Conservation (phyloP, 1,140 invertebrate genomes). For the Brachionus sp. region DNA sequence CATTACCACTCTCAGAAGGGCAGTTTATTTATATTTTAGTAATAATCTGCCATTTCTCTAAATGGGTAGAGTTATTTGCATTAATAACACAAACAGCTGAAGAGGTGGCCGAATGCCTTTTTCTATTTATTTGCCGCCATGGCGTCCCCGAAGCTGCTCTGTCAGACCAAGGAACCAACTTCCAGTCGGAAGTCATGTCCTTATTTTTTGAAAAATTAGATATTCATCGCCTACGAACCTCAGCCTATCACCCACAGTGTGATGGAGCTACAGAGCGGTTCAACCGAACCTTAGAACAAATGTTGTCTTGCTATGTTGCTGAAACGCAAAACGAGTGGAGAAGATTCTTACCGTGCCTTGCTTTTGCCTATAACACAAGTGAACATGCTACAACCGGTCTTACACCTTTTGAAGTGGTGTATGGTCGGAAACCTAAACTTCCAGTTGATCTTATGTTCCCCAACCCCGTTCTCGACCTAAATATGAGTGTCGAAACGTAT, state of each 20-base stretch:
- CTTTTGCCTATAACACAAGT: background rate
- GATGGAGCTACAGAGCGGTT: conserved; percentile 53
- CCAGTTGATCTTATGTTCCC: background rate
- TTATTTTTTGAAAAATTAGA: background rate
- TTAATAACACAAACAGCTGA: background rate
- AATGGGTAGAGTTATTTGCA: background rate
- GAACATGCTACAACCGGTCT: background rate
- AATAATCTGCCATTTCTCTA: conserved; percentile 7
- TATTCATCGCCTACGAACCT: conserved; percentile 47
- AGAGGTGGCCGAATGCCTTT: background rate
- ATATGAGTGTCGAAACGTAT: background rate
- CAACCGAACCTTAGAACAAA: conserved; percentile 49
- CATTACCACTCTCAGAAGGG: background rate
- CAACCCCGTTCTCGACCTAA: background rate
- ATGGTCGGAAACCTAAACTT: background rate
- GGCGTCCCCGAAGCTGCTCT: background rate
- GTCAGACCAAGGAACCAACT: background rate
- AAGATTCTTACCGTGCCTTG: background rate
- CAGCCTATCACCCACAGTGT: conserved; percentile 50
- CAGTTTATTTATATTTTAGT: background rate
- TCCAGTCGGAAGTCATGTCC: background rate
- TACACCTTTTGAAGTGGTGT: background rate
- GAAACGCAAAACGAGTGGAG: background rate
- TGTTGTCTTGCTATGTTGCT: background rate
- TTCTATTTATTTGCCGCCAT: background rate